Conservation (phyloP, 2,888 invertebrate species). For the Dicyrtoma fusca region DNA sequence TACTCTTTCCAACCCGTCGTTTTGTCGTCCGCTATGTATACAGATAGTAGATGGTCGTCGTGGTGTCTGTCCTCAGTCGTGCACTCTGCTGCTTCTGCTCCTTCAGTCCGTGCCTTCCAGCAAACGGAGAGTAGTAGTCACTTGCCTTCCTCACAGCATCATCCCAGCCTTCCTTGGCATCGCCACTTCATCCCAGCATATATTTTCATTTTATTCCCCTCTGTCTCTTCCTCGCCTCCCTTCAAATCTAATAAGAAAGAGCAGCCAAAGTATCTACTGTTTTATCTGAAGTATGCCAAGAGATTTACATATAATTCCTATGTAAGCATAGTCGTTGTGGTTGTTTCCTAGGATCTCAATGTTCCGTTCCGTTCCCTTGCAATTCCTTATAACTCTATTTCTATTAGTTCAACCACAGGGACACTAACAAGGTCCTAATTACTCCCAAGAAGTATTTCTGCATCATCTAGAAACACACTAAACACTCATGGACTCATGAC, state of each 20-base stretch:
- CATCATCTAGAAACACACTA: neutral
- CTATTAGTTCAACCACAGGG: neutral
- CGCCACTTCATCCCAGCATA: neutral
- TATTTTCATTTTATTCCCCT: constrained; percentile 21
- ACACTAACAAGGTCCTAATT: constrained; percentile 26
- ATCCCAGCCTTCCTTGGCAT: neutral
- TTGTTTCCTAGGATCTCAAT: neutral
- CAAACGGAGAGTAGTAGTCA: neutral
- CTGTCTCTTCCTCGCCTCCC: neutral
- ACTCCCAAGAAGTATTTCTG: constrained; percentile 3
- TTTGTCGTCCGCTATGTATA: too few relatives aligned
- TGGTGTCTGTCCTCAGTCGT: neutral
- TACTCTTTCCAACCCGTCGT: neutral
- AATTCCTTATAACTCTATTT: neutral
- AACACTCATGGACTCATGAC: neutral
- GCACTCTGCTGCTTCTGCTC: neutral
- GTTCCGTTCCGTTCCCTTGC: neutral
- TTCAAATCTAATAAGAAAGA: neutral
- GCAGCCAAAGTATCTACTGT: neutral
- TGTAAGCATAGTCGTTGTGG: neutral
- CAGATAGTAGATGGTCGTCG: too few relatives aligned
- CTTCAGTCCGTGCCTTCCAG: neutral
- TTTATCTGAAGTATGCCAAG: neutral
- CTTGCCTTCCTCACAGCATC: neutral
- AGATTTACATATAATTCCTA: neutral